Evolutionary conservation across 2,113 vertebrate species (phyloP), one percentile per base, ranked within the genome.

Genomic region (Gallinago paraguaiae): DNA sequence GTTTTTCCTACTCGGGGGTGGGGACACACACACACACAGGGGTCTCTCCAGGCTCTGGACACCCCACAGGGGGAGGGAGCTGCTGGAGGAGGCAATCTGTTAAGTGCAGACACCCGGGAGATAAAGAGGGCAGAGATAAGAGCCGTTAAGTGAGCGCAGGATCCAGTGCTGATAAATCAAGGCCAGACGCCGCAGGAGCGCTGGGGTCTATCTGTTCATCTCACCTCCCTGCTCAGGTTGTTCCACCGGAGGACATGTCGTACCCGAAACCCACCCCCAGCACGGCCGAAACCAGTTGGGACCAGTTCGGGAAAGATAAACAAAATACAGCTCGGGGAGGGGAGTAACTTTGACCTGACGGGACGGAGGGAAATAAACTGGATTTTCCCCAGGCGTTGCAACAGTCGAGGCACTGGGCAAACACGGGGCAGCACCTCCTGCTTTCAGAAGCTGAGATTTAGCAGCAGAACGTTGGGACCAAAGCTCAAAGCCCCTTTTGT

Each of bases 71-170:
- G 57, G 1, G 16, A 84, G 48, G 74, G 86, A 90, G 67, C 57
- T 59, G 91, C 91, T 41, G 85, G 92, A 70, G 1, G 0, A 24
- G 84, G 14, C 63, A 17, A 78, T 48, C 60, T 31, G 60, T 53
- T 60, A 93, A 80, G 94, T 68, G 88, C 95, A 90, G 93, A 74
- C 90, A 83, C 59, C 7, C 82, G 35, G 68, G 76, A 95, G 95
- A 96, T 97, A 96, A 95, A 43, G 2, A 19, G 88, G 60, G 74
- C 69, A 88, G 86, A 97, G 96, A 96, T 96, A 97, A 96, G 85
- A 83, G 90, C 25, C 0, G 64, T 60, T 77, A 39, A 93, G 88
- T 4, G 71, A 95, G 72, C 13, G 8, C 71, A 69, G 94, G 93
- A 92, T 72, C 17, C 90, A 43, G 90, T 0, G 75, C 78, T 90